These are phyloP conservation scores for Muntiacus reevesi DNA, from an alignment of 2,113 vertebrate genomes.

Conservation along the genomic window DNA sequence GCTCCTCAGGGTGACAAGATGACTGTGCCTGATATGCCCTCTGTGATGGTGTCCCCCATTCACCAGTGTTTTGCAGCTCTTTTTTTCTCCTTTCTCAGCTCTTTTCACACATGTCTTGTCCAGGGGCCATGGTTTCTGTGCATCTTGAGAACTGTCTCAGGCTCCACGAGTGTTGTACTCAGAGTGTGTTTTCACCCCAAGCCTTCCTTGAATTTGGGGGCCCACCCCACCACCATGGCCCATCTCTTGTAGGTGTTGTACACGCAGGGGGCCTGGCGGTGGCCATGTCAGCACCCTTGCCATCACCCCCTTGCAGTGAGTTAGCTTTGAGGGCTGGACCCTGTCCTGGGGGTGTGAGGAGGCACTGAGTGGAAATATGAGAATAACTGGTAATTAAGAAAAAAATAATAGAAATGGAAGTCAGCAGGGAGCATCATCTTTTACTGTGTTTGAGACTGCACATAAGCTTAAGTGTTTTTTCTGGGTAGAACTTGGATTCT, in stretches of 20 bases:
- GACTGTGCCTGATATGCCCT: neutral
- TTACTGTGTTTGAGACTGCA: neutral
- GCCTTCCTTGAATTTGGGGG: too few relatives aligned
- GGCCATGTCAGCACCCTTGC: neutral
- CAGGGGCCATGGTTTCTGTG: accelerated
- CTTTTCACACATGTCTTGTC: neutral
- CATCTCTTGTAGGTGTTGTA: too few relatives aligned
- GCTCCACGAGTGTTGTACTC: accelerated
- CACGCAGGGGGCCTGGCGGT: neutral
- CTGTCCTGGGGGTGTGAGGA: accelerated
- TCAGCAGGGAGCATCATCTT: neutral
- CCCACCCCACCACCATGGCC: too few relatives aligned
- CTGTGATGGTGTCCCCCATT: neutral
- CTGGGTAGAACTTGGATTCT: neutral
- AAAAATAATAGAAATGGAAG: neutral
- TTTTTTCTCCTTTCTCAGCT: neutral
- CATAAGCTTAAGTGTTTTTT: neutral
- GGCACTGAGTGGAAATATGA: accelerated
- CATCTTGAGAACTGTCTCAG: neutral
- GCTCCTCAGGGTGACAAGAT: neutral
- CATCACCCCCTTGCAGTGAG: neutral
- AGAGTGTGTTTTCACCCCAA: too few relatives aligned
- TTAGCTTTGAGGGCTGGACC: neutral
- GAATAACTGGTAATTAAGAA: neutral
- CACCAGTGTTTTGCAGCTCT: neutral